Base-by-base conservation (phyloP, 2,113 vertebrate genomes). In the Aldabrachelys gigantea region DNA sequence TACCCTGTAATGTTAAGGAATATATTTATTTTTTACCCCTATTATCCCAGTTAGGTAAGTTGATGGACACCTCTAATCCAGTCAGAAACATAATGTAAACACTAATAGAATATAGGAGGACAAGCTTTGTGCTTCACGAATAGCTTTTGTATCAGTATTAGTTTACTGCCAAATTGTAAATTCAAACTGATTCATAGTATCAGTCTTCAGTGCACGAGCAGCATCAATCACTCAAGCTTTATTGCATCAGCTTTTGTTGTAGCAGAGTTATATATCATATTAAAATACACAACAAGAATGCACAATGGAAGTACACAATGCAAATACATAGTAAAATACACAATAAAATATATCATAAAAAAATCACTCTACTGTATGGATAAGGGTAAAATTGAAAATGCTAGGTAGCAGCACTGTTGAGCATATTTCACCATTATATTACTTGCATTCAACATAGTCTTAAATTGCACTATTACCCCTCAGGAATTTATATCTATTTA, bases 91-190 rank as follows among this genome's bases (percentile, higher is more conserved):
- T 54, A 78, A 84, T 81, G 72, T 84, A 87, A 90, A 59, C 17
- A 65, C 14, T 87, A 47, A 49, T 50, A 78, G 38, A 95, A 96
- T 27, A 89, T 0, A 88, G 16, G 84, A 27, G 27, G 92, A 92
- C 38, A 82, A 89, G 38, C 35, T 93, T 91, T 90, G 56, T 84
- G 54, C 59, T 94, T 82, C 5, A 57, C 53, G 12, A 85, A 93
- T n/a, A 90, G 38, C 9, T 94, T 95, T 92, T 82, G 10, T 80
- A 91, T 87, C 95, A 93, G 86, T 94, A 96, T 89, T 94, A 31
- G 89, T 87, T 95, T 92, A 88, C 53, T 84, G 72, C 52, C 89
- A 91, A 52, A 89, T 81, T 91, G 57, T 29, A 96, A 93, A 95
- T 91, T 89, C 86, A 90, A 56, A n/a, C 41, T 91, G 84, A 92